Percentiles rank a stretch among this genome's conserved stretches.
phyloP scores from a whole-genome alignment of 1,140 invertebrate species.

The Eumaeus atala region DNA sequence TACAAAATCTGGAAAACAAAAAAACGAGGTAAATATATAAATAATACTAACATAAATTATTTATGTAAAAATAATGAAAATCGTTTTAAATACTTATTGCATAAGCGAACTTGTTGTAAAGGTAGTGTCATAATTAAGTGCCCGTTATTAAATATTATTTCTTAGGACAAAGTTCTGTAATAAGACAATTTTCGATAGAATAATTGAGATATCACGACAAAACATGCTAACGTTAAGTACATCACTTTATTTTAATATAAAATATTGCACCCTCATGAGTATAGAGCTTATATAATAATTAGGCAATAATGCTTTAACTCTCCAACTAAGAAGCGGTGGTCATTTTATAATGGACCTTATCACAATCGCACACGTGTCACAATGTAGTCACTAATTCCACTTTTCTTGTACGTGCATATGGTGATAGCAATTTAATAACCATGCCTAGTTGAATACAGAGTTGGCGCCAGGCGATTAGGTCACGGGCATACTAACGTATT shows the following conservation, averaged over 20 bases:
- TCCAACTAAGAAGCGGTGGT: conserved; percentile 3
- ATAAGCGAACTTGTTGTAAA: too few relatives aligned
- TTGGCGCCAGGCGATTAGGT: conserved; percentile 33
- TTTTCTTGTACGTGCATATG: conserved; percentile 42
- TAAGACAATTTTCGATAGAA: background rate
- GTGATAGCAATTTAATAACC: conserved; percentile 54
- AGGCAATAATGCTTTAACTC: conserved; percentile 36
- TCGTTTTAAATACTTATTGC: too few relatives aligned
- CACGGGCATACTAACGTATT: conserved; percentile 36
- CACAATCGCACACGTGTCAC: conserved; percentile 9
- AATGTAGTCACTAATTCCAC: conserved; percentile 17
- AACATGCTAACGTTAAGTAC: background rate
- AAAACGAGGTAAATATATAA: too few relatives aligned
- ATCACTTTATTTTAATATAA: conserved; percentile 1
- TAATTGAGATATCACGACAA: conserved; percentile 1
- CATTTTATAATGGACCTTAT: conserved; percentile 14
- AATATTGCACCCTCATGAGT: conserved; percentile 18
- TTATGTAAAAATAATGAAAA: too few relatives aligned
- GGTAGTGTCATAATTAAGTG: too few relatives aligned
- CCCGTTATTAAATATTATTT: too few relatives aligned
- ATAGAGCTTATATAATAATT: conserved; percentile 59
- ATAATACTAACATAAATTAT: too few relatives aligned
- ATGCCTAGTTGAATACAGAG: conserved; percentile 30
- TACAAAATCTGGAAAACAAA: too few relatives aligned
- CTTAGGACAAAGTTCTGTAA: background rate